Conservation (phyloP, 2,888 invertebrate species). For the Tuta absoluta region DNA sequence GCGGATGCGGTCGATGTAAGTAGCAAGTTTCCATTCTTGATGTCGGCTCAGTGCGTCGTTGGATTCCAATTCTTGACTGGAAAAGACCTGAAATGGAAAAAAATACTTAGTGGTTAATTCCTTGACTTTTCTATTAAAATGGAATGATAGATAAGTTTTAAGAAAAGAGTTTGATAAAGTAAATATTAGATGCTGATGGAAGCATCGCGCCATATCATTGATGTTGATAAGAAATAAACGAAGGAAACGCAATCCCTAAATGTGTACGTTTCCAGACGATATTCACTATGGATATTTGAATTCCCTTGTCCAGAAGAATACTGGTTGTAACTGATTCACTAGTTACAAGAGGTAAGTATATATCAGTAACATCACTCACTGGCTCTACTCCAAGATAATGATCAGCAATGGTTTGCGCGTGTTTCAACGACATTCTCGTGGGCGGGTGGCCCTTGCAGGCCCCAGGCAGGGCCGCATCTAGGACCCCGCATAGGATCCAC, state of each 20-base stretch:
- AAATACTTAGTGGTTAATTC: not conserved
- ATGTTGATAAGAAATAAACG: too few relatives aligned
- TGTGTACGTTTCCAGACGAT: not conserved
- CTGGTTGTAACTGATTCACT: not conserved
- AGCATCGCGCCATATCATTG: too few relatives aligned
- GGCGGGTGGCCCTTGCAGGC: conserved; percentile 82
- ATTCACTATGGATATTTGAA: too few relatives aligned
- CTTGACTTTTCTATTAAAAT: not conserved
- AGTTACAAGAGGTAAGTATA: not conserved
- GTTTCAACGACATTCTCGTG: conserved; percentile 66
- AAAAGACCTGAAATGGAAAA: conserved; percentile 76
- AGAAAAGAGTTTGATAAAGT: not conserved
- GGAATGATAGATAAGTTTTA: not conserved
- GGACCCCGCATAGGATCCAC: conserved; percentile 80
- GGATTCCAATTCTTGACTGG: conserved; percentile 78
- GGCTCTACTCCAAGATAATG: conserved; percentile 82
- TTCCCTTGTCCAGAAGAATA: not conserved
- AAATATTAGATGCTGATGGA: too few relatives aligned
- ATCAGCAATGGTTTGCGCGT: conserved; percentile 82
- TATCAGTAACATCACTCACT: conserved; percentile 55
- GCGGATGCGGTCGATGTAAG: conserved; percentile 77
- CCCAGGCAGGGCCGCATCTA: conserved; percentile 82
- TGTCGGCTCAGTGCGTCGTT: conserved; percentile 71
- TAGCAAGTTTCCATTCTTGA: conserved; percentile 80
- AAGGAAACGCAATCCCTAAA: not conserved